Percentiles rank a stretch among this genome's conserved stretches.
Conservation (phyloP, 2,888 invertebrate genomes). For the Aporophyla nigra region DNA sequence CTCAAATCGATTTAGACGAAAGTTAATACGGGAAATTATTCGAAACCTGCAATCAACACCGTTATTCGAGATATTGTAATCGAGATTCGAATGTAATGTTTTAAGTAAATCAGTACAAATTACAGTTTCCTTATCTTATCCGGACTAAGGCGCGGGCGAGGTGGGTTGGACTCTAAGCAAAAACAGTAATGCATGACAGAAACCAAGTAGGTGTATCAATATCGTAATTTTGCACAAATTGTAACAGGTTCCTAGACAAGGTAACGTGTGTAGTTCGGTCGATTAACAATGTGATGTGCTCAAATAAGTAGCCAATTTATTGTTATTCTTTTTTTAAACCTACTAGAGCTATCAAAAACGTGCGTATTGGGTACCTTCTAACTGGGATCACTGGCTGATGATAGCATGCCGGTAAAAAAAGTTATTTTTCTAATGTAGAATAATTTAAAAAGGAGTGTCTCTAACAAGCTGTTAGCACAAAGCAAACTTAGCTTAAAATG, state of each 20-base stretch:
- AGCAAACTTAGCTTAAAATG: not conserved
- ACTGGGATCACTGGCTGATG: not conserved
- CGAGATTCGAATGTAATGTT: constrained; percentile 21
- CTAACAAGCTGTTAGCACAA: not conserved
- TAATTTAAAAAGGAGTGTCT: not conserved
- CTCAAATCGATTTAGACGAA: constrained; percentile 47
- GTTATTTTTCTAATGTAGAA: not conserved
- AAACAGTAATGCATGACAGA: constrained; percentile 38
- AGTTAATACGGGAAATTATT: constrained; percentile 43
- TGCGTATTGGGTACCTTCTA: too few relatives aligned
- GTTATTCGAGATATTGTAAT: constrained; percentile 28
- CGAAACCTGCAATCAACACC: constrained; percentile 16
- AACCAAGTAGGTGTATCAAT: constrained; percentile 51
- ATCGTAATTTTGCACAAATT: constrained; percentile 34
- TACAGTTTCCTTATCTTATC: constrained; percentile 47
- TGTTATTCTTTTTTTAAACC: constrained; percentile 30
- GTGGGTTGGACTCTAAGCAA: constrained; percentile 30
- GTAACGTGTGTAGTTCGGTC: constrained; percentile 44
- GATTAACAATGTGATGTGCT: constrained; percentile 34
- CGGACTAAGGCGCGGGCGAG: constrained; percentile 25
- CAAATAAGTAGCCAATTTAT: constrained; percentile 19
- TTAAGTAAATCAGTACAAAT: constrained; percentile 44
- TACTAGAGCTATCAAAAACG: not conserved
- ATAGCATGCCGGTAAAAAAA: not conserved
- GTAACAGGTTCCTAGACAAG: constrained; percentile 48